These are phyloP conservation scores for Sphyrna mokarran DNA, from an alignment of 2,113 vertebrate genomes.

Conservation along the genomic window DNA sequence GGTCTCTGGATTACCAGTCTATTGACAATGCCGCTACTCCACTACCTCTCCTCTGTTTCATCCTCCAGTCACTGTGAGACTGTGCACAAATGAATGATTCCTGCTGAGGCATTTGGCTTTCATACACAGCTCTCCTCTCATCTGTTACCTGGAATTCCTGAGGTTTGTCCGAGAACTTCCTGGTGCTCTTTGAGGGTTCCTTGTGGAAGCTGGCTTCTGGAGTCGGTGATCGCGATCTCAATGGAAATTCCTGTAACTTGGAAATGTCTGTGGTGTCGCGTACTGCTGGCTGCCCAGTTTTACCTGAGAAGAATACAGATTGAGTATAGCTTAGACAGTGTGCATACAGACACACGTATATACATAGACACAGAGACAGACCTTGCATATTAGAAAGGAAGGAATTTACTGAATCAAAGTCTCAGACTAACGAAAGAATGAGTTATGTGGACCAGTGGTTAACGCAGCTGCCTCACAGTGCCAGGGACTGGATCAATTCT, in stretches of 20 bases:
- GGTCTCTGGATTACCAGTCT: too few relatives aligned
- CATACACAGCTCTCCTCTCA: not conserved
- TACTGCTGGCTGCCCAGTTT: not conserved
- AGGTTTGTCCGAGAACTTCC: not conserved
- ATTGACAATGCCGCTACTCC: too few relatives aligned
- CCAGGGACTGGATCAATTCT: too few relatives aligned
- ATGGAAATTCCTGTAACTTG: not conserved
- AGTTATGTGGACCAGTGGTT: too few relatives aligned
- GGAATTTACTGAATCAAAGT: too few relatives aligned
- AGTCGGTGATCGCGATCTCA: not conserved
- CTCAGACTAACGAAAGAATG: too few relatives aligned
- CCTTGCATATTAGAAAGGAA: not conserved
- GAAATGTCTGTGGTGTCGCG: not conserved
- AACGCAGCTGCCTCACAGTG: too few relatives aligned
- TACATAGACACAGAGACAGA: not conserved
- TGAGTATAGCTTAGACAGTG: too few relatives aligned
- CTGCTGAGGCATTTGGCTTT: not conserved
- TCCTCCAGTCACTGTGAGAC: not conserved
- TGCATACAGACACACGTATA: not conserved
- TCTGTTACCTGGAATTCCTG: slow-evolving; percentile 25
- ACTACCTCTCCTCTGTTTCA: too few relatives aligned
- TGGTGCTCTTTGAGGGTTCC: not conserved
- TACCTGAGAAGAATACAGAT: not conserved
- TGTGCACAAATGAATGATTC: not conserved
- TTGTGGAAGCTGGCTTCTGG: not conserved